These are phyloP conservation scores for Drosophila merina DNA, from an alignment of 2,888 invertebrate species.

Conservation along the genomic window DNA sequence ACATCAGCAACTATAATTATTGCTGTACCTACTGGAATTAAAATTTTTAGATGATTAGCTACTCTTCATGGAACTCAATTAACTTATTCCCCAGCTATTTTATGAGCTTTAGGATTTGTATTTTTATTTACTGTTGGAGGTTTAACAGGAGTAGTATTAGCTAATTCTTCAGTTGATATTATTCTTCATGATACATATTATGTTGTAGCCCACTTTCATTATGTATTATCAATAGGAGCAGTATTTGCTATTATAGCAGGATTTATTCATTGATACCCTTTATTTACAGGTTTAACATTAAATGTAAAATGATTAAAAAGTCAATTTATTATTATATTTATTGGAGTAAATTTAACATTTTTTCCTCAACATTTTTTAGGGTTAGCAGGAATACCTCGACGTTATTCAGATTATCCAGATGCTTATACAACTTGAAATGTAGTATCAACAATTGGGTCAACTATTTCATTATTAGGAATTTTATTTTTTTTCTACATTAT, in stretches of 20 bases:
- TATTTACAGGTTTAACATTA: constrained; percentile 87
- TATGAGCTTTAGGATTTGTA: constrained; percentile 90
- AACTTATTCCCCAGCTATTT: constrained; percentile 86
- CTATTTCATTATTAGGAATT: constrained; percentile 86
- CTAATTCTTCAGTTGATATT: constrained; percentile 91
- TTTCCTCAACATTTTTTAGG: constrained; percentile 92
- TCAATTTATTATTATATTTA: constrained; percentile 89
- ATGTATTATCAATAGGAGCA: constrained; percentile 91
- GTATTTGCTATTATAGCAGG: constrained; percentile 91
- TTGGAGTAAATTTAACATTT: constrained; percentile 91
- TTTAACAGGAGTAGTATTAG: constrained; percentile 87
- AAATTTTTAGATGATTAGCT: constrained; percentile 92
- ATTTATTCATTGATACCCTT: constrained; percentile 89
- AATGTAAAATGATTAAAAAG: constrained; percentile 87
- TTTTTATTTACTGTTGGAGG: constrained; percentile 91
- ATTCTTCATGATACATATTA: constrained; percentile 93
- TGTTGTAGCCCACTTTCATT: constrained; percentile 93
- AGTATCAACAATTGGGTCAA: constrained; percentile 88
- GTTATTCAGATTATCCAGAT: constrained; percentile 90
- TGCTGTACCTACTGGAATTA: constrained; percentile 93
- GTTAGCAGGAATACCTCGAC: constrained; percentile 89
- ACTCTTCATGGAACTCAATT: constrained; percentile 88
- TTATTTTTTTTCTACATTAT: constrained; percentile 87
- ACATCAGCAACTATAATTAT: constrained; percentile 94
- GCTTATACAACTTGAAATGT: constrained; percentile 88